Conservation (phyloP, 2,797 vertebrate species). For the Ateles fusciceps region DNA sequence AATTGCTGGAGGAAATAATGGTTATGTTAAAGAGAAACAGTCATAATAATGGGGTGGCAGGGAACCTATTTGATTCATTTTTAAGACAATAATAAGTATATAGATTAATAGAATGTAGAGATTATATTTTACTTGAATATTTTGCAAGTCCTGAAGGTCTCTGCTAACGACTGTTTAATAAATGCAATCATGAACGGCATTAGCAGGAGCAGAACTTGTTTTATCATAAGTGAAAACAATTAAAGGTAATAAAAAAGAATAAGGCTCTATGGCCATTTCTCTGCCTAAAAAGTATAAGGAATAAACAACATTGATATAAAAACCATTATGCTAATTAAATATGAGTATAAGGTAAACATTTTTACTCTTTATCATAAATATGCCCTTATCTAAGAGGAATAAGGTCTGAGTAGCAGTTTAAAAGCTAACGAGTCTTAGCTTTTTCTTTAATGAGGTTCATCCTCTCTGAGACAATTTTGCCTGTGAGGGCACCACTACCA, state of each 20-base stretch:
- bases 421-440: conserved; percentile 46
- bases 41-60: background rate
- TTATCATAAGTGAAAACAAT: background rate
- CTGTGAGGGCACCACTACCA: background rate
- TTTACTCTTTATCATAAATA: conserved; percentile 28
- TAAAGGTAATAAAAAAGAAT: background rate
- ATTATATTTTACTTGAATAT: conserved; percentile 23
- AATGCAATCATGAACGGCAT: background rate
- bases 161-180: background rate
- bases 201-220: background rate
- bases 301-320: conserved; percentile 22
- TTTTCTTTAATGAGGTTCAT: background rate
- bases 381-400: conserved; percentile 6
- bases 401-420: background rate
- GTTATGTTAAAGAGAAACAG: background rate
- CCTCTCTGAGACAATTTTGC: background rate
- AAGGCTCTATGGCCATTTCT: background rate
- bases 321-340: conserved; percentile 46
- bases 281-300: background rate
- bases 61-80: background rate
- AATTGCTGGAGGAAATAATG: background rate
- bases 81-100: background rate
- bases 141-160: background rate
- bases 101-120: conserved; percentile 6
- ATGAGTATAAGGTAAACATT: conserved; percentile 29